Evolutionary conservation across 2,888 invertebrate species (phyloP), one percentile per base, ranked within the genome.

Genomic region (Ramazzottius varieornatus): DNA sequence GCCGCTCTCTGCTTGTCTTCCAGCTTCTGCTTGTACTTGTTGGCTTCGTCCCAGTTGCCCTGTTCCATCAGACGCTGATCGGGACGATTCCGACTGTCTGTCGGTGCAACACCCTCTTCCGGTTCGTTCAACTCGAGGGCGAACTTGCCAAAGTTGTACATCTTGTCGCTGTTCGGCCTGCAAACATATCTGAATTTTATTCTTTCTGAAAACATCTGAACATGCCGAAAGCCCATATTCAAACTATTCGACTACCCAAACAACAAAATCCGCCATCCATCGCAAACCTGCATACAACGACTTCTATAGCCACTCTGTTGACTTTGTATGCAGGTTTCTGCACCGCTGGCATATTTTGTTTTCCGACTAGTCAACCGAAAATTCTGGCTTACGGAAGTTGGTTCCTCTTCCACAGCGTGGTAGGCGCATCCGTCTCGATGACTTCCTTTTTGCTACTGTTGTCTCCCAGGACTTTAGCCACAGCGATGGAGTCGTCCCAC

Each of bases 41-140:
- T 93, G 67, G 92, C 91, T 69, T 86, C 86, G 72, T 92, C 87
- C 88, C 92, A 91, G 66, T 81, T 80, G 1, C 91, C 92, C 68
- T 87, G 82, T 78, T 96, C 94, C 96, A 99, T 98, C 70, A 92
- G 81, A 65, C 96, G 83, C 79, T 98, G 98, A 82, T 98, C 98
- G 67, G 96, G 96, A 66, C 98, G 82, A 65, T 82, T 77, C 34
- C 94, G 83, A 65, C 88, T 85, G 80, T 99, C 98, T 0, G 96
- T 93, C 13, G 94, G 94, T 65, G 93, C 92, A 33, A 96, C 84
- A 68, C 83, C 86, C 2, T 84, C 83, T 78, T 98, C 98, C 63
- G 82, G 81, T 79, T 99, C 96, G 78, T 99, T 98, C 71, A 99
- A 80, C 78, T 98, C 93, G 74, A 92, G 86, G 66, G 98, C 93